These are phyloP conservation scores for Caloenas nicobarica DNA, from an alignment of 2,113 vertebrate genomes.

Conservation along the genomic window DNA sequence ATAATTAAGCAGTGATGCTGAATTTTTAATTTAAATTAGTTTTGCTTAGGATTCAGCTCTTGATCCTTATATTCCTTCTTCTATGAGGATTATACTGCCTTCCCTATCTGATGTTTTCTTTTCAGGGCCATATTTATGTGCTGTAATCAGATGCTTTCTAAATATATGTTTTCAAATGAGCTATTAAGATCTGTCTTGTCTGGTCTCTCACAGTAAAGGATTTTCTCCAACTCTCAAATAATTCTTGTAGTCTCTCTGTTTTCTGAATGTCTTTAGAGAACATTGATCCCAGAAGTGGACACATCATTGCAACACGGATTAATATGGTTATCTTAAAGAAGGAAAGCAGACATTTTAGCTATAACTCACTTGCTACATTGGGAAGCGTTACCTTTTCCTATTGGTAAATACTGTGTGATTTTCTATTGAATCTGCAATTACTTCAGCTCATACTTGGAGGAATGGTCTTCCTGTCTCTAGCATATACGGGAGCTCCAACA, in stretches of 20 bases:
- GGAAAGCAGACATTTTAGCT: not conserved
- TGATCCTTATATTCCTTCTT: not conserved
- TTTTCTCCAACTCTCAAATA: not conserved
- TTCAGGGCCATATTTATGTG: not conserved
- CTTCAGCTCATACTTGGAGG: not conserved
- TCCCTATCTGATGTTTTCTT: not conserved
- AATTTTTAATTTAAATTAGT: not conserved
- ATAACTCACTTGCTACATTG: not conserved
- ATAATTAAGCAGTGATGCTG: not conserved
- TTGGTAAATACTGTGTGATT: not conserved
- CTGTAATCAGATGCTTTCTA: not conserved
- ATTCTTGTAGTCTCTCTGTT: not conserved
- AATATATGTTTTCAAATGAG: conserved; percentile 17
- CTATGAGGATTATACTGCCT: not conserved
- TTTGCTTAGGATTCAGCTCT: not conserved
- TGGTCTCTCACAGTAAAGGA: not conserved
- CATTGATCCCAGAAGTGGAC: not conserved
- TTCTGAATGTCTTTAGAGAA: not conserved
- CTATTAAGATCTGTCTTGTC: not conserved
- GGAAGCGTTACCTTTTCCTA: not conserved
- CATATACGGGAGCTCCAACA: not conserved
- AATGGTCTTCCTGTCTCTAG: not conserved
- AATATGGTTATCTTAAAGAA: not conserved
- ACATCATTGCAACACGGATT: not conserved
- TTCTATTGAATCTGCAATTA: not conserved